Percentiles rank a stretch among this genome's conserved stretches.
Conservation (phyloP, 2,888 invertebrate species). For the Amiota communis region DNA sequence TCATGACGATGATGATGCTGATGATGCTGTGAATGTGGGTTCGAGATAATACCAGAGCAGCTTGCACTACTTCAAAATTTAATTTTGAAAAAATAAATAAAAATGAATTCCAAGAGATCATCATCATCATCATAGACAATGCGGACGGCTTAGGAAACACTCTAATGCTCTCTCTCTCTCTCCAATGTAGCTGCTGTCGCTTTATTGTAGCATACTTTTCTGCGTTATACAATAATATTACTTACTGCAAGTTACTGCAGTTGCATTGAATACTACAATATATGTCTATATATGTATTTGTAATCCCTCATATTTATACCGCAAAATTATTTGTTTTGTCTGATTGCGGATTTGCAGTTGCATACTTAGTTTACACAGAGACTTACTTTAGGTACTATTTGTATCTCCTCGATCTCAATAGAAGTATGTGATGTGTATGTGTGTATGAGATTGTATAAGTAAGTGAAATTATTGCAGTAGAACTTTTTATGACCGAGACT, state of each 20-base stretch:
- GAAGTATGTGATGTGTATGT: background rate
- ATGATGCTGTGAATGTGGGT: background rate
- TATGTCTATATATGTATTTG: background rate
- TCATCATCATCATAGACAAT: too few relatives aligned
- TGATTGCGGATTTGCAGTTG: conserved; percentile 73
- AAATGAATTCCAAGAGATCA: background rate
- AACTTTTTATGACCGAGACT: conserved; percentile 30
- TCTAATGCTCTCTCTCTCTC: too few relatives aligned
- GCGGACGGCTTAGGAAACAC: too few relatives aligned
- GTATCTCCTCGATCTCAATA: background rate
- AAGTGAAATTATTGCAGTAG: conserved; percentile 29
- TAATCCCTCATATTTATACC: conserved; percentile 31
- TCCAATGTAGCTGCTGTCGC: background rate
- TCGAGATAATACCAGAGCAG: background rate
- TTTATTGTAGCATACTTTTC: conserved; percentile 23
- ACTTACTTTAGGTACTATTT: conserved; percentile 38
- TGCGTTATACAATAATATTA: background rate
- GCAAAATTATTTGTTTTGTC: conserved; percentile 72
- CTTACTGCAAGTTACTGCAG: background rate
- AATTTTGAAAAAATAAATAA: conserved; percentile 14
- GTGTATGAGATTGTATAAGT: conserved; percentile 16
- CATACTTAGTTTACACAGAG: conserved; percentile 63
- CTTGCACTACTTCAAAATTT: conserved; percentile 14
- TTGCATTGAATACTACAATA: background rate
- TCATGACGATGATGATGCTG: too few relatives aligned